Conservation (phyloP, 2,888 invertebrate genomes). For the Andricus curvator region DNA sequence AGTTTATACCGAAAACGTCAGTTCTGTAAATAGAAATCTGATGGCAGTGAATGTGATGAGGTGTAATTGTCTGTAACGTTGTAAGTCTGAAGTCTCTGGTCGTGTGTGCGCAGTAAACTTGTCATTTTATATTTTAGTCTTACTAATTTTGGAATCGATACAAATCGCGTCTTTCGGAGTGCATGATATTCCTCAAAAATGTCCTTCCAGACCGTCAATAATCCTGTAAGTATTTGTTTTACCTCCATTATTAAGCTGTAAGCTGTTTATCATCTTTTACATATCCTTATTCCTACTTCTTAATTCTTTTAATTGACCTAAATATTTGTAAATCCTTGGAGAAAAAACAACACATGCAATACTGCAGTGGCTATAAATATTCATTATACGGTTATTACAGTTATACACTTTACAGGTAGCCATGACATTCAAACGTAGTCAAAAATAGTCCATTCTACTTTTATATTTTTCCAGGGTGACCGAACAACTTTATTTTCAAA, state of each 20-base stretch:
- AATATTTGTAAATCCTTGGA: not conserved
- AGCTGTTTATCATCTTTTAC: not conserved
- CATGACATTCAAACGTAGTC: not conserved
- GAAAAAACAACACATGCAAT: not conserved
- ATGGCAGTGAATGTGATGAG: constrained; percentile 39
- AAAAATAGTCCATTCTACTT: not conserved
- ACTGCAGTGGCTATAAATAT: not conserved
- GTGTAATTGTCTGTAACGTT: constrained; percentile 30
- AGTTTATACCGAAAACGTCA: constrained; percentile 63
- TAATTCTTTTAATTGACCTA: not conserved
- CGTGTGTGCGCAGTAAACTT: constrained; percentile 47
- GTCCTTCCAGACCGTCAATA: constrained; percentile 69
- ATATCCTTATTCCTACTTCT: not conserved
- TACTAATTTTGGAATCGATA: not conserved
- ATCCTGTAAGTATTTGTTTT: constrained; percentile 71
- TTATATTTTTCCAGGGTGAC: not conserved
- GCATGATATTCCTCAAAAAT: constrained; percentile 55
- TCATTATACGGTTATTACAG: not conserved
- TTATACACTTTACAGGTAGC: not conserved
- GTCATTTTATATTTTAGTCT: not conserved
- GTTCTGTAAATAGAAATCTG: constrained; percentile 71
- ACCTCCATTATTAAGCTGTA: not conserved
- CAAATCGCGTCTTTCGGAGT: constrained; percentile 1
- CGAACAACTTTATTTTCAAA: too few species aligned
- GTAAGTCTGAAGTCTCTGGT: constrained; percentile 37